phyloP scores from a whole-genome alignment of 2,888 invertebrate species.

The Rhimphoctona megacephalus region DNA sequence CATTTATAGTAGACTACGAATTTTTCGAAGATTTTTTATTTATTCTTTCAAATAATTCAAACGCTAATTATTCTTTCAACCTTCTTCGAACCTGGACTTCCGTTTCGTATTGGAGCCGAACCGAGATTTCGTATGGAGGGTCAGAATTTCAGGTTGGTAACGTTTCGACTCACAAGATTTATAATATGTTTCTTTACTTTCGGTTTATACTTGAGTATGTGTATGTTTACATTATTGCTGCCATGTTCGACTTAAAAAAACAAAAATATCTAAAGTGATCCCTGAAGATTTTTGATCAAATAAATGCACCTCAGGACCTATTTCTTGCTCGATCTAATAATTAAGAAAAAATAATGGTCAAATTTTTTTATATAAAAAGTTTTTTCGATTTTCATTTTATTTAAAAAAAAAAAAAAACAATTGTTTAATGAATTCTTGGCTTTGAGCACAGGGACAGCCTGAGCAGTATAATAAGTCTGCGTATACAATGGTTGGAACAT shows the following conservation, averaged over 20 bases:
- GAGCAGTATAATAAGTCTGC: conserved; percentile 37
- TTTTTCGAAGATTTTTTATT: background rate
- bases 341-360: background rate
- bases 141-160: conserved; percentile 1
- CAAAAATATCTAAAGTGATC: background rate
- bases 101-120: background rate
- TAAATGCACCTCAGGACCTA: background rate
- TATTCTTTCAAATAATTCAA: background rate
- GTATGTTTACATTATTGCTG: conserved; percentile 13
- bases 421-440: background rate
- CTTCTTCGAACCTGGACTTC: background rate
- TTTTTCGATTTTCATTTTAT: background rate
- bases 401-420: background rate
- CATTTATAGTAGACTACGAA: background rate
- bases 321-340: background rate
- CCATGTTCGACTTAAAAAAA: background rate
- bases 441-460: conserved; percentile 53
- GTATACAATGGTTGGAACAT: conserved; percentile 43
- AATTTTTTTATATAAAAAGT: background rate
- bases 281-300: background rate
- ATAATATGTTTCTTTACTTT: background rate
- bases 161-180: background rate
- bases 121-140: background rate
- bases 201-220: background rate
- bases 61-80: background rate